These are phyloP conservation scores for Tribolium castaneum DNA, from an alignment of 1,140 invertebrate species.

Conservation along the genomic window DNA sequence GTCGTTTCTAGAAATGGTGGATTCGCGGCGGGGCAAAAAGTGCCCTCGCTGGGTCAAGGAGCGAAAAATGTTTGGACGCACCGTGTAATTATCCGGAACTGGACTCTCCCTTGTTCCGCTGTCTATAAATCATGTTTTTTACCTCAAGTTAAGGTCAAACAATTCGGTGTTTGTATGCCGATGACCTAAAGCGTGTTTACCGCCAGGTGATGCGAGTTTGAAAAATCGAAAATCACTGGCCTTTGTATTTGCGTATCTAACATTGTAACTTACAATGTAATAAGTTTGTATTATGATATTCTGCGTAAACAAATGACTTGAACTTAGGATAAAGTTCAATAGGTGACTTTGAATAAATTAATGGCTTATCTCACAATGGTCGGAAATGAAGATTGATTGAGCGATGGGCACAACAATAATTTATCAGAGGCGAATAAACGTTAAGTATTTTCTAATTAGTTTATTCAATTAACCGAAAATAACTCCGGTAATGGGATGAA, in stretches of 20 bases:
- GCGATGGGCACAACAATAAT: no score
- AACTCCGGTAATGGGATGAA: neutral
- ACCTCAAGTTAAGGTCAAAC: slow-evolving; percentile 8
- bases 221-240: neutral
- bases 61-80: neutral
- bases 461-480: neutral
- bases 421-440: neutral
- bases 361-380: neutral
- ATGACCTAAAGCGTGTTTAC: neutral
- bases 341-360: slow-evolving; percentile 12
- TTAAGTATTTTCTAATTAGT: neutral
- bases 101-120: neutral
- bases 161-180: neutral
- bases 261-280: neutral
- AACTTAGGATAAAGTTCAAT: slow-evolving; percentile 6
- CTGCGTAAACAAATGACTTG: slow-evolving; percentile 4
- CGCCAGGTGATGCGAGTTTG: neutral
- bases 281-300: slow-evolving; percentile 1
- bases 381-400: neutral
- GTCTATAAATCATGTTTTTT: slow-evolving; percentile 11
- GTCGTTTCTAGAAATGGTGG: neutral
- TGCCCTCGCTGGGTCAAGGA: neutral
- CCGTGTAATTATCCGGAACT: neutral
- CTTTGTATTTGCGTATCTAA: neutral
- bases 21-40: neutral